Base-by-base conservation (phyloP, 1,140 invertebrate species). In the Aphelinus certus region DNA sequence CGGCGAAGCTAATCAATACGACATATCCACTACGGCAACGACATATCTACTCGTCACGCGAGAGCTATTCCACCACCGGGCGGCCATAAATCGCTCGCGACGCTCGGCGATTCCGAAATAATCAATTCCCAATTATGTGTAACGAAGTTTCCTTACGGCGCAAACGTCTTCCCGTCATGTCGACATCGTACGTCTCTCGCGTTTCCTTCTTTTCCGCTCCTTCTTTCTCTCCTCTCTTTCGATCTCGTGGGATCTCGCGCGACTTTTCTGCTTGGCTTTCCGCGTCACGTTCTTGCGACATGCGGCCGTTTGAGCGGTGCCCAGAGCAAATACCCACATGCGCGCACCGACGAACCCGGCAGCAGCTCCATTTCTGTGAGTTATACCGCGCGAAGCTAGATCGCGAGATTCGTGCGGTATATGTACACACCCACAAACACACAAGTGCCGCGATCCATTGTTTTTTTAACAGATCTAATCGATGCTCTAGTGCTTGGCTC, bases 241-340 rank as follows among this genome's bases (percentile, higher is more conserved):
- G 26, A 26, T 26, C 26, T 26, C 26, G 26, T 26, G 26, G 26
- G 26, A 26, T 26, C 26, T 66, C 26, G 9, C 55, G 3, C 53
- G 56, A 9, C 5, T 73, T 73, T 26, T 26, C 26, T 26, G 26
- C 26, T 26, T 26, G 56, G 9, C 63, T 45, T 73, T 66, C 48
- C 71, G 64, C 47, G 45, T 73, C 71, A 73, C 71, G 71, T 73
- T 10, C 62, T 43, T n/a, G 53, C 62, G 51, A 72, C 70, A 72
- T 49, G 53, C 26, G 43, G n/a, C 46, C 7, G 43, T 46, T 26
- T 5, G n/a, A 26, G n/a, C n/a, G n/a, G n/a, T n/a, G n/a, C n/a
- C n/a, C n/a, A n/a, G n/a, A n/a, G 62, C 26, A 57, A 43, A n/a
- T 51, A 49, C 49, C 47, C 53, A 64, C 7, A 71, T 42, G 5